These are phyloP conservation scores for Trissoscelio sp. DNA, from an alignment of 2,888 invertebrate genomes.

Conservation along the genomic window DNA sequence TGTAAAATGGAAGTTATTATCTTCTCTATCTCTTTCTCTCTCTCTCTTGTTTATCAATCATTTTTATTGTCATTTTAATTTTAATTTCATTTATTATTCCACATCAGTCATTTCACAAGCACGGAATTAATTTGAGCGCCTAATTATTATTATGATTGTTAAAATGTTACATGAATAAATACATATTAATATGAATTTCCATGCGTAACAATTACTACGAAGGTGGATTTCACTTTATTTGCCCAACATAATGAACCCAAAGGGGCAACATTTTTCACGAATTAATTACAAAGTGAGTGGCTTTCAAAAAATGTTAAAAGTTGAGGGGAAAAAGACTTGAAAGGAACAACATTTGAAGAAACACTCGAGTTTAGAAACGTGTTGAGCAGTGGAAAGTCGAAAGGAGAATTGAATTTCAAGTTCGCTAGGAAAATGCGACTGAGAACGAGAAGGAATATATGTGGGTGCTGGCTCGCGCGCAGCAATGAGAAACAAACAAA, in stretches of 20 bases:
- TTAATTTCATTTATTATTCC: too few species aligned
- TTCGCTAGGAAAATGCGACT: slow-evolving; percentile 38
- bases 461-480: slow-evolving; percentile 17
- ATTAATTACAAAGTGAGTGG: slow-evolving; percentile 44
- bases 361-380: slow-evolving; percentile 58
- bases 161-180: too few species aligned
- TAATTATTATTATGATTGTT: too few species aligned
- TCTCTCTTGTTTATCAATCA: too few species aligned
- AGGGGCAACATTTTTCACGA: slow-evolving; percentile 37
- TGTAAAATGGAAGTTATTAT: too few species aligned
- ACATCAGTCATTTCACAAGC: too few species aligned
- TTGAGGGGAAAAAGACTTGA: slow-evolving; percentile 41
- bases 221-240: slow-evolving; percentile 10
- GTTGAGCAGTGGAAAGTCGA: slow-evolving; percentile 55
- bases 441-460: slow-evolving; percentile 21
- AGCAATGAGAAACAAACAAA: slow-evolving; percentile 18
- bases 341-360: slow-evolving; percentile 61
- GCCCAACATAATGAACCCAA: slow-evolving; percentile 23
- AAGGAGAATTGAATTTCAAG: slow-evolving; percentile 62
- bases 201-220: background rate
- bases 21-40: too few species aligned
- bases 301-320: slow-evolving; percentile 32
- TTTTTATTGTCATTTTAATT: too few species aligned
- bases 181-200: background rate
- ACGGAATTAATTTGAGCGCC: too few species aligned